Base-by-base conservation (phyloP, 2,888 invertebrate genomes). In the Osmoderma eremita region DNA sequence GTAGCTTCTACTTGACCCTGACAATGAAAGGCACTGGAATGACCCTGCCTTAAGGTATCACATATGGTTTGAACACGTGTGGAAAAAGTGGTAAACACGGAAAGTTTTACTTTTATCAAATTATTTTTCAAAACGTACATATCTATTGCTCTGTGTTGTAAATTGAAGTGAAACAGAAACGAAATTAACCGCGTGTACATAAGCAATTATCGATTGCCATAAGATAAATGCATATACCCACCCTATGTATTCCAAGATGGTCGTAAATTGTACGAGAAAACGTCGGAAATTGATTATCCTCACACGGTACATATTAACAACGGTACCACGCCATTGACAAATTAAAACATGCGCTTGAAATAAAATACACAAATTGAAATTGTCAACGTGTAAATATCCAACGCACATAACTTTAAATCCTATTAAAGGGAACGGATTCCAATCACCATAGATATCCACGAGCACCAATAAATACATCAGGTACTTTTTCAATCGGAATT, bases 391-490 rank as follows among this genome's bases (percentile, higher is more conserved):
- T 65, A 58, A 63, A 65, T 53, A 22, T 63, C 61, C 62, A 62
- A 50, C 51, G 53, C 36, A 38, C 65, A 71, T 71, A 71, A 71
- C 65, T 70, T 68, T 63, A 65, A 63, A 72, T 66, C 67, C 67
- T 65, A 72, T 70, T 72, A 72, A 69, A 65, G 63, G 62, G 67
- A 69, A 73, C 71, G 69, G 51, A 62, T 73, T 75, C 77, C 77
- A 81, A 82, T 82, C 81, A 81, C 78, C 81, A 80, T 79, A 80
- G 80, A 80, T 80, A 81, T 80, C 78, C 78, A 75, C 73, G 74
- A 74, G 73, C 73, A 73, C 75, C 79, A 76, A 80, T 82, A 81
- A 82, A 82, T 80, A 80, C 75, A 76, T 79, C 78, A 75, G 73
- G 71, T 73, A 76, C 72, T 74, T 77, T 81, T 81, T 79, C 79